phyloP scores from a whole-genome alignment of 2,797 vertebrate genomes.

The Okamejei kenojei region DNA sequence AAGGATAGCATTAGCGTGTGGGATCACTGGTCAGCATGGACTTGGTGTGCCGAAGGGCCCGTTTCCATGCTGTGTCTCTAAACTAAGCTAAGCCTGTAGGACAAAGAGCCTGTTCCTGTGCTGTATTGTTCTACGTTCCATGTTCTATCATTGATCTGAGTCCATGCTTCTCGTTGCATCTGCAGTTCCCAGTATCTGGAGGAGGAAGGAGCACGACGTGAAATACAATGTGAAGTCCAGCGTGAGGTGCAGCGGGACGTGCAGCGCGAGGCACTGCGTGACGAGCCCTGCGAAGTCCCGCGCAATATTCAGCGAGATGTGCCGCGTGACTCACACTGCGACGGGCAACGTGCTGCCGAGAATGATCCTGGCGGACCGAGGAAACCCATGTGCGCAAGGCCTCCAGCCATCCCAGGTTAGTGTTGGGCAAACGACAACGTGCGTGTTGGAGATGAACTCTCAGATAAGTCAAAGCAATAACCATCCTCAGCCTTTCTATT shows the following conservation, averaged over 20 bases:
- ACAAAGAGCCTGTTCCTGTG: too few relatives aligned
- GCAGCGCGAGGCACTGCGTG: background rate
- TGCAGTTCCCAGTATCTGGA: slow-evolving; percentile 29
- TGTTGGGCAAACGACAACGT: slow-evolving; percentile 6
- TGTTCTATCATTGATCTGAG: background rate
- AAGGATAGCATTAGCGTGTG: too few relatives aligned
- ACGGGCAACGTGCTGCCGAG: background rate
- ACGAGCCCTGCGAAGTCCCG: background rate
- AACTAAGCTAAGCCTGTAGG: too few relatives aligned
- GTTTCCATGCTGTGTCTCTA: too few relatives aligned
- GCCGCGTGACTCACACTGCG: background rate
- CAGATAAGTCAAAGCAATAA: background rate
- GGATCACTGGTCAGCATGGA: too few relatives aligned
- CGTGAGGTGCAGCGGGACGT: background rate
- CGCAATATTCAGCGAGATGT: background rate
- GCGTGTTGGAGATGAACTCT: background rate
- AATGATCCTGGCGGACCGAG: slow-evolving; percentile 1
- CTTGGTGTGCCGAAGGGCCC: too few relatives aligned
- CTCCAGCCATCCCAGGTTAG: slow-evolving; percentile 23
- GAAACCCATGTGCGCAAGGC: background rate
- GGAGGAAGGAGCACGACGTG: slow-evolving; percentile 1
- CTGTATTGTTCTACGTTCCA: too few relatives aligned
- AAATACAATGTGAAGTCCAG: background rate
- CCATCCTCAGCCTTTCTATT: background rate
- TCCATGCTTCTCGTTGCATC: background rate